phyloP scores from a whole-genome alignment of 2,113 vertebrate genomes.

The Siniperca knerii region DNA sequence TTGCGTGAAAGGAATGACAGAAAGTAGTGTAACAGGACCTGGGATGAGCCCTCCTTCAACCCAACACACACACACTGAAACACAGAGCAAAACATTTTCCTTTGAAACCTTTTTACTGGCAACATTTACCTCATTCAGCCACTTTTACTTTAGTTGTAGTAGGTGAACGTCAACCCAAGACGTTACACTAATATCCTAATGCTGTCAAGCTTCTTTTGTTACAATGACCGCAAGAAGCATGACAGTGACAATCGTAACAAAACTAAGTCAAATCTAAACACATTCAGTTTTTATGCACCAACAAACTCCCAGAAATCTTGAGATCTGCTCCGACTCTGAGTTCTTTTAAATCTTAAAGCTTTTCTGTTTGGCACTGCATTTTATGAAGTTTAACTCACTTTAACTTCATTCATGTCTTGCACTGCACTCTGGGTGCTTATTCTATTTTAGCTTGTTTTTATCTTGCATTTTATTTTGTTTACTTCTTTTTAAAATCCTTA shows the following conservation, averaged over 20 bases:
- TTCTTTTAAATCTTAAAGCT: background rate
- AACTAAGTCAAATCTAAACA: background rate
- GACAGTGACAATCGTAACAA: no score
- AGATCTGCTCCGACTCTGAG: background rate
- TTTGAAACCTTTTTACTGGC: background rate
- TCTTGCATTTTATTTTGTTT: no score
- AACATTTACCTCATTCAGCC: background rate
- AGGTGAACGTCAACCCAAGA: background rate
- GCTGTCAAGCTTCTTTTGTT: background rate
- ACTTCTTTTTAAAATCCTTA: no score
- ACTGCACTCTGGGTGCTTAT: no score
- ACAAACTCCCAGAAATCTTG: background rate
- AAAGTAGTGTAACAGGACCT: slow-evolving; percentile 46
- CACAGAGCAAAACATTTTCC: background rate
- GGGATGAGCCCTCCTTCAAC: slow-evolving; percentile 25
- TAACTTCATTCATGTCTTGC: no score
- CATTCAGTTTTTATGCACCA: background rate
- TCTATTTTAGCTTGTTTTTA: no score
- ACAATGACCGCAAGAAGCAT: background rate
- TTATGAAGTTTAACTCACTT: no score
- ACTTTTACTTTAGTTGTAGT: background rate
- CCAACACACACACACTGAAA: background rate
- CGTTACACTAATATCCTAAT: background rate
- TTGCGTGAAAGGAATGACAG: slow-evolving; percentile 38
- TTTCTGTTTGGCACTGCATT: no score